These are phyloP conservation scores for Branchellion lobata DNA, from an alignment of 2,888 invertebrate species.

Conservation along the genomic window DNA sequence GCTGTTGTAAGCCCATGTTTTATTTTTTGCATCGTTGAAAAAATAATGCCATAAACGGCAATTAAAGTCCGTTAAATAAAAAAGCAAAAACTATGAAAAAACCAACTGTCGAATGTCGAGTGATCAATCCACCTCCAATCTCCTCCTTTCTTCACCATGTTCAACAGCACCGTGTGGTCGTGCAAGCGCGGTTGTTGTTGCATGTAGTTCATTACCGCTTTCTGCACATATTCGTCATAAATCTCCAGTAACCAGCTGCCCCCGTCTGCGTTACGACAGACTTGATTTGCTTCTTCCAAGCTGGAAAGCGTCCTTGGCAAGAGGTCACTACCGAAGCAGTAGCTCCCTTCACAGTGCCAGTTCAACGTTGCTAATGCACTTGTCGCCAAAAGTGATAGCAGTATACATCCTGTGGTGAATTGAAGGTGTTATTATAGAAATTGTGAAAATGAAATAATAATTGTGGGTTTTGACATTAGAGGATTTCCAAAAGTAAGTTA, in stretches of 20 bases:
- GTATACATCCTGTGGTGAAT: too few species aligned
- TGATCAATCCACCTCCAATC: conserved; percentile 9
- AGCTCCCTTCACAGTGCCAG: not conserved
- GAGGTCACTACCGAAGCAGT: conserved; percentile 20
- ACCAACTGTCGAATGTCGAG: not conserved
- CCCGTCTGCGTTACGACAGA: not conserved
- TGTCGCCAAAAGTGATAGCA: too few species aligned
- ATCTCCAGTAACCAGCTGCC: not conserved
- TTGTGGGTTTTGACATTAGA: too few species aligned
- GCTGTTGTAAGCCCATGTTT: not conserved
- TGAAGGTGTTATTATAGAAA: too few species aligned
- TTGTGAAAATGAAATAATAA: too few species aligned
- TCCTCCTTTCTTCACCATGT: not conserved
- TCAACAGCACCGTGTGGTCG: not conserved
- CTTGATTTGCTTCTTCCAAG: not conserved
- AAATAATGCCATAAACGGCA: too few species aligned
- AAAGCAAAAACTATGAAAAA: too few species aligned
- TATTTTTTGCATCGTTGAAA: too few species aligned
- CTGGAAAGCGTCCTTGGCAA: not conserved
- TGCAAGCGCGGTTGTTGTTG: not conserved
- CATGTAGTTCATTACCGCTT: not conserved
- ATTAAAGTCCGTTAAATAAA: too few species aligned
- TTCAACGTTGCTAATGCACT: not conserved
- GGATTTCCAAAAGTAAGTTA: too few species aligned
- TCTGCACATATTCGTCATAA: not conserved